phyloP scores from a whole-genome alignment of 2,797 vertebrate species.

The Syngnathus acus region DNA sequence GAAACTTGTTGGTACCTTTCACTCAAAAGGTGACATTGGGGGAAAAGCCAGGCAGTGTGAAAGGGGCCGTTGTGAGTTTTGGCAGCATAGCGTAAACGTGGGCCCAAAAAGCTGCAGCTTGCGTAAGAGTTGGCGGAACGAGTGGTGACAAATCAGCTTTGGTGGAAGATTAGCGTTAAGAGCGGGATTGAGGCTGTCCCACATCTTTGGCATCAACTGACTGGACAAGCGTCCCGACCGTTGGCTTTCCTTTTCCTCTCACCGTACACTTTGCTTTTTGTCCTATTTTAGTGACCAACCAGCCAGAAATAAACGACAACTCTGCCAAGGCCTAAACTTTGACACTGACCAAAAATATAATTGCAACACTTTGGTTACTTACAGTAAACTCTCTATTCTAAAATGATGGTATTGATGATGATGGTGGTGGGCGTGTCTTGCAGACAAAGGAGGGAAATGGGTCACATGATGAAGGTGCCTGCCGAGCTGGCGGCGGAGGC shows the following conservation, averaged over 20 bases:
- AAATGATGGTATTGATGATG: too few relatives aligned
- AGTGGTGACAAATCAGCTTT: conserved; percentile 5
- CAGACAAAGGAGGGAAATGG: conserved; percentile 1
- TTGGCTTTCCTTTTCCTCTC: not conserved
- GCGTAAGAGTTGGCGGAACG: conserved; percentile 4
- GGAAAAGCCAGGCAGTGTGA: not conserved
- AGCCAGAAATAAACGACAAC: not conserved
- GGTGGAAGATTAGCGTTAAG: conserved; percentile 8
- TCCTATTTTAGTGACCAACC: not conserved
- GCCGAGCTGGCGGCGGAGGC: not conserved
- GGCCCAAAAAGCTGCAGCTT: not conserved
- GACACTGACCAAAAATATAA: not conserved
- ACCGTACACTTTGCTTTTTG: not conserved
- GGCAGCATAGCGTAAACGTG: not conserved
- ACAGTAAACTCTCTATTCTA: too few relatives aligned
- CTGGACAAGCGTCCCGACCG: not conserved
- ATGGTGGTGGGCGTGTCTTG: not conserved
- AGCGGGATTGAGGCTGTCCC: conserved; percentile 7
- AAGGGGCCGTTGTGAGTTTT: not conserved
- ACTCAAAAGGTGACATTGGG: not conserved
- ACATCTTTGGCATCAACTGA: not conserved
- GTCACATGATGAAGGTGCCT: not conserved
- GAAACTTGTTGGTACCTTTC: not conserved
- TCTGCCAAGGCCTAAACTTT: not conserved
- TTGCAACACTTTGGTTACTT: not conserved